phyloP scores from a whole-genome alignment of 2,113 vertebrate species.

The Leiothrix lutea region DNA sequence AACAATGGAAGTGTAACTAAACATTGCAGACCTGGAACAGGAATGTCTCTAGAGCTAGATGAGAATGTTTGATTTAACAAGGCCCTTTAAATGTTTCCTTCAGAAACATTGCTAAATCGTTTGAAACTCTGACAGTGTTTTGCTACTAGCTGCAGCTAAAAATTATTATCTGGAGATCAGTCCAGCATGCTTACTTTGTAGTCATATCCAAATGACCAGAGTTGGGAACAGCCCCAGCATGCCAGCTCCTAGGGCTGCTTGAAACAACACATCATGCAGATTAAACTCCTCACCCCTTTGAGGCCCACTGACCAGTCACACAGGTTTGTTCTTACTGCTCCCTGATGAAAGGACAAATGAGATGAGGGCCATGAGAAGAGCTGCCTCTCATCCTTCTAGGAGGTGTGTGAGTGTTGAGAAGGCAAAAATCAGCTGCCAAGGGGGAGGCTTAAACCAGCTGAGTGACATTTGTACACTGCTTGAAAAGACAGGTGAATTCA shows the following conservation, averaged over 20 bases:
- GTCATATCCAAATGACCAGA: neutral
- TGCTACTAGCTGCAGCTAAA: constrained; percentile 37
- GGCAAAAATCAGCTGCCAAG: neutral
- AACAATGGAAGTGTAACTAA: constrained; percentile 9
- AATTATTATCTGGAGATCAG: constrained; percentile 26
- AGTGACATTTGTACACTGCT: neutral
- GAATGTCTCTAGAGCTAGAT: constrained; percentile 18
- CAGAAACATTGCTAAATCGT: constrained; percentile 20
- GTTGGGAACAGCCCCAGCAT: neutral
- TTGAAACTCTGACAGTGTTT: constrained; percentile 48
- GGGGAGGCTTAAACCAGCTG: neutral
- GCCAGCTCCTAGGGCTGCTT: neutral
- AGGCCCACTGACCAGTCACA: neutral
- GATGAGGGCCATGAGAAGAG: neutral
- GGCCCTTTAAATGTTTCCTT: constrained; percentile 51
- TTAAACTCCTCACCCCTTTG: neutral
- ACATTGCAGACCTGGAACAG: neutral
- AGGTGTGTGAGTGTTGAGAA: neutral
- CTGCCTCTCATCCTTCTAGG: neutral
- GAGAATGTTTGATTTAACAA: constrained; percentile 37
- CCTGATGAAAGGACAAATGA: neutral
- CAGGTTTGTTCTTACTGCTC: neutral
- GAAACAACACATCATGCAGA: neutral
- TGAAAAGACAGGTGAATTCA: neutral
- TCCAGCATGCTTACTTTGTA: constrained; percentile 7